These are phyloP conservation scores for Nannospalax galili DNA, from an alignment of 2,113 vertebrate genomes.

Conservation along the genomic window DNA sequence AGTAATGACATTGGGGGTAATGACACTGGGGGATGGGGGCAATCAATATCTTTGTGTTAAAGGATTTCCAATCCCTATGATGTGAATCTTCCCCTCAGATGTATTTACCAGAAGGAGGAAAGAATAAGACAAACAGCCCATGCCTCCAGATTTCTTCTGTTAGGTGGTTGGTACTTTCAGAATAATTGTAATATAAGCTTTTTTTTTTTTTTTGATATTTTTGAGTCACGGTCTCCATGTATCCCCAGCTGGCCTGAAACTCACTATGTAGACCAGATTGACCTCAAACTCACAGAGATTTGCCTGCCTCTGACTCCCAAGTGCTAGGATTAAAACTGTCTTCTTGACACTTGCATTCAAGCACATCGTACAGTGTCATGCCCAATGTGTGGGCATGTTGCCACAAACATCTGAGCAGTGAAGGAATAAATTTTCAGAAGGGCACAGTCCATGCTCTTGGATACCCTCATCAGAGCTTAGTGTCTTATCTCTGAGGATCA, in stretches of 20 bases:
- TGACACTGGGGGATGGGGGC: background rate
- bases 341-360: background rate
- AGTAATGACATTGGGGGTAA: background rate
- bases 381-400: background rate
- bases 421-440: background rate
- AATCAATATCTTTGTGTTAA: background rate
- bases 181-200: background rate
- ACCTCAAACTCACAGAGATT: too few species aligned
- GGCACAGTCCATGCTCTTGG: background rate
- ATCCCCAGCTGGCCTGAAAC: too few species aligned
- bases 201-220: too few species aligned
- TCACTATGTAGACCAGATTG: too few species aligned
- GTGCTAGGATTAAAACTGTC: too few species aligned
- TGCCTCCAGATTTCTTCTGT: background rate
- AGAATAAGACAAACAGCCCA: background rate
- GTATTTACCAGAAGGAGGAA: background rate
- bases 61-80: background rate
- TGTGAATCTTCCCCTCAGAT: background rate
- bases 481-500: background rate
- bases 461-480: background rate
- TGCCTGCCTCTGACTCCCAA: too few species aligned
- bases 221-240: too few species aligned
- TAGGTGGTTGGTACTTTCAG: background rate
- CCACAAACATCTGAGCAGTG: background rate
- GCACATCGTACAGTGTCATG: rapidly evolving